These are phyloP conservation scores for Megaceryle maxima DNA, from an alignment of 2,113 vertebrate genomes.

Conservation along the genomic window DNA sequence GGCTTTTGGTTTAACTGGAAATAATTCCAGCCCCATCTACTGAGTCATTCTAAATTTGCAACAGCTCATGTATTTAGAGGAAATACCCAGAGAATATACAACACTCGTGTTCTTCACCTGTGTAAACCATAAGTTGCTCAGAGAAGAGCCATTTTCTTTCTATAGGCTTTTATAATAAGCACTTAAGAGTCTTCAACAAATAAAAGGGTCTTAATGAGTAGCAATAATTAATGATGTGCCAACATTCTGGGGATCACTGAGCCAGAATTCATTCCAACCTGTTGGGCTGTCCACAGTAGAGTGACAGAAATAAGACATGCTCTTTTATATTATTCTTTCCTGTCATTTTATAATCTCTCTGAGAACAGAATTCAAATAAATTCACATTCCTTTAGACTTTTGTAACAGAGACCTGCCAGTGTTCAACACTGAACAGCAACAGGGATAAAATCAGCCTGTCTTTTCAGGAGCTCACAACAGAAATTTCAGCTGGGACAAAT, in stretches of 20 bases:
- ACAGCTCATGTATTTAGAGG: not conserved
- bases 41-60: not conserved
- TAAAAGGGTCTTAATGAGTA: not conserved
- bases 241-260: not conserved
- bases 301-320: not conserved
- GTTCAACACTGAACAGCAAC: not conserved
- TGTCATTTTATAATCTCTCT: not conserved
- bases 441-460: not conserved
- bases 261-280: not conserved
- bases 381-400: not conserved
- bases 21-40: constrained; percentile 10
- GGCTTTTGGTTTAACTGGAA: not conserved
- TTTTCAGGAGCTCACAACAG: not conserved
- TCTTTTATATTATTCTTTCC: not conserved
- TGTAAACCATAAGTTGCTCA: not conserved
- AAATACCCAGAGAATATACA: not conserved
- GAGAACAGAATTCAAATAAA: not conserved
- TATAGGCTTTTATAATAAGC: not conserved
- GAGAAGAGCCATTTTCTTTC: not conserved
- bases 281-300: not conserved
- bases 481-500: not conserved
- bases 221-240: not conserved
- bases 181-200: not conserved
- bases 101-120: not conserved
- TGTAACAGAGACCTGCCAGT: not conserved